Conservation (phyloP, 2,797 vertebrate genomes). For the Nasua narica region DNA sequence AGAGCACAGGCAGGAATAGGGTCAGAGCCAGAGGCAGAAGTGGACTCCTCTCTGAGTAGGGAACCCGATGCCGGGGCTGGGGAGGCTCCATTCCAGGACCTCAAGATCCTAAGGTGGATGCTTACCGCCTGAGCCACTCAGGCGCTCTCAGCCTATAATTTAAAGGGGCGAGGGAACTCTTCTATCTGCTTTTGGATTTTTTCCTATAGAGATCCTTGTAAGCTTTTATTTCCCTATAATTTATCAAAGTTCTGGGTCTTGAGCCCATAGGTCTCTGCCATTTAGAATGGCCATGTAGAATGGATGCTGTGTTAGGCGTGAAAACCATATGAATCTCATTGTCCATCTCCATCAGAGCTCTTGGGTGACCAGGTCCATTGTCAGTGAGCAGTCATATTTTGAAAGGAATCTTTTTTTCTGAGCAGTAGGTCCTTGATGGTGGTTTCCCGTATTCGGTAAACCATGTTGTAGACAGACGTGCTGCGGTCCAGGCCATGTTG, state of each 20-base stretch:
- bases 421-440: neutral
- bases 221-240: neutral
- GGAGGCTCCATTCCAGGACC: neutral
- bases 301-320: neutral
- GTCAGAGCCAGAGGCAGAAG: neutral
- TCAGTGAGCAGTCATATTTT: neutral
- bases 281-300: neutral
- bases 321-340: neutral
- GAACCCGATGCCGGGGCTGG: rapidly evolving
- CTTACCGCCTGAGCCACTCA: neutral
- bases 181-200: neutral
- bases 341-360: neutral
- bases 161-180: neutral
- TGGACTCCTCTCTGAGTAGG: neutral
- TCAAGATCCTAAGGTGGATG: neutral
- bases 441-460: neutral
- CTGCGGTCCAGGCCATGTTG: neutral
- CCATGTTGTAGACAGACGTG: neutral
- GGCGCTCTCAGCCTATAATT: neutral
- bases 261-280: neutral
- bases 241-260: neutral
- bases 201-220: neutral
- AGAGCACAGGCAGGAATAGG: too few species aligned
- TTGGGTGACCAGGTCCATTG: neutral
- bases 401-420: neutral